Base-by-base conservation (phyloP, 2,797 vertebrate genomes). In the Tapera naevia region DNA sequence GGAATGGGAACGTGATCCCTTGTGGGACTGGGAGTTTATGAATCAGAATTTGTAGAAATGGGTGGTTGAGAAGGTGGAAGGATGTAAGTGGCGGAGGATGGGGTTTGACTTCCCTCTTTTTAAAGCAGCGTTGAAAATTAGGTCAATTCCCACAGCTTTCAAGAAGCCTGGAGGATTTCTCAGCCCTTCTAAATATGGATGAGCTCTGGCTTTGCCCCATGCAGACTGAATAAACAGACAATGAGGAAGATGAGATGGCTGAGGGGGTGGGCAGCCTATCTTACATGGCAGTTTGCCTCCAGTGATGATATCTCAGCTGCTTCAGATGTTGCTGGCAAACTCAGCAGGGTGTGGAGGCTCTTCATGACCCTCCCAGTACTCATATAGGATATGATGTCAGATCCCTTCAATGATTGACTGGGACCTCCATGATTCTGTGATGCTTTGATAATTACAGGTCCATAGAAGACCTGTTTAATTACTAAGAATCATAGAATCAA, bases 391-490 rank as follows among this genome's bases (percentile, higher is more conserved):
- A 2, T 19, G 39, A 11, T 19, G 24, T 30, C 58, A n/a, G 32
- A 79, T 39, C 12, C 39, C 14, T 61, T 30, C 32, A 27, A 37
- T 13, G 11, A 22, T 14, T 8, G 10, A 17, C 46, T 30, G 24
- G 53, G 23, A 32, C 14, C 28, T 56, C 41, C 0, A 0, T 16
- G 46, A 48, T 22, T 10, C 46, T 45, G 18, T 45, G 45, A 45
- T 19, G 39, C 45, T 45, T 8, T 79, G 11, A 16, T 64, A 45
- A 35, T 51, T 35, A 15, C 0, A 0, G 10, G 56, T n/a, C 9
- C 1, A 32, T 56, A 24, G 37, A 22, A 84, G 50, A 64, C 37
- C 15, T 46, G 43, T 13, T 64, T 67, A 62, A 64, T 46, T 57
- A 51, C n/a, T n/a, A n/a, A n/a, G n/a, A n/a, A n/a, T n/a, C n/a